Evolutionary conservation across 2,113 vertebrate genomes (phyloP), one percentile per base, ranked within the genome.

Genomic region (Plecotus auritus): DNA sequence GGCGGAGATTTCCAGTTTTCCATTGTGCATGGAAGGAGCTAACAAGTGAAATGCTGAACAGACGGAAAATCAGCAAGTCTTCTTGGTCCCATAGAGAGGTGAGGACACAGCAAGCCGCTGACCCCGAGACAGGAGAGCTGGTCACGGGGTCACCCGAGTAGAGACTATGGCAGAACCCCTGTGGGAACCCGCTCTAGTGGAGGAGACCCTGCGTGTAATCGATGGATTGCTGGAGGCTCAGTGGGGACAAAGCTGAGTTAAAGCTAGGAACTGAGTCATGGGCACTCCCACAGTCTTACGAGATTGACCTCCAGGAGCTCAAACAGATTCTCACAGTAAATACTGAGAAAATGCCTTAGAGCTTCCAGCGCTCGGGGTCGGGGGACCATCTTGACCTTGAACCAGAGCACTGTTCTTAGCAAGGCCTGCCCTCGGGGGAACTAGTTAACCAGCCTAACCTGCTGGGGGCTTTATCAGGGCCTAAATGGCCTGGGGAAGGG

Each of bases 301-400:
- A 87, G 23, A 80, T 82, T 82, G 40, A 82, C 54, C 11, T 69
- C 78, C 28, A 89, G 7, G 59, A 77, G 30, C 59, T 89, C 35
- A 26, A 67, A 30, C 56, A 59, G 80, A 37, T 89, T 56, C 59
- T 73, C 8, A 22, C 17, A 67, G 42, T 54, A 30, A 17, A 30
- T 89, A 56, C 35, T 26, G 26, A 61, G 28, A n/a, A 51, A 49
- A 40, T 81, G 18, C 37, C 47, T 47, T 81, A 0, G 30, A 6
- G 13, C 59, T 51, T 94, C 45, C 32, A 37, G 30, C 12, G 37
- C 12, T 2, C 32, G 35, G 18, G 8, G 3, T 12, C 35, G 18
- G 8, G 3, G 32, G 18, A 22, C 59, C 70, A 14, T 42, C 45
- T 12, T 69, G 23, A 90, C 72, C 49, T 23, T 8, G 37, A 59